phyloP scores from a whole-genome alignment of 2,888 invertebrate species.

The Diaperis boleti region DNA sequence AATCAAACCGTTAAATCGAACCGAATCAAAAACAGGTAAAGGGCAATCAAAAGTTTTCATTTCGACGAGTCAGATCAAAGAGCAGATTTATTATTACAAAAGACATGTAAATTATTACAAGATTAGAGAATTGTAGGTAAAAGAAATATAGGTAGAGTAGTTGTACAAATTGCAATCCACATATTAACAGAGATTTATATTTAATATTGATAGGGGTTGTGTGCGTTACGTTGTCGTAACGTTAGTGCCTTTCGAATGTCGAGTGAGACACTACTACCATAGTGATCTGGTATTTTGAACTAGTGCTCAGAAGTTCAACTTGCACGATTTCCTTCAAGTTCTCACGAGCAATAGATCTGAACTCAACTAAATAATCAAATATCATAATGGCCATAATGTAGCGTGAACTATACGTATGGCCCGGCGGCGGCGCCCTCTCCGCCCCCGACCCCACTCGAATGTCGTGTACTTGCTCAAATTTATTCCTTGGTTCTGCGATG shows the following conservation, averaged over 20 bases:
- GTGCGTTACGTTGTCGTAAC: conserved; percentile 63
- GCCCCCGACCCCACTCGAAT: conserved; percentile 25
- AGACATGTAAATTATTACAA: conserved; percentile 46
- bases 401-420: conserved; percentile 58
- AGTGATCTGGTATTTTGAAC: conserved; percentile 57
- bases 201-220: conserved; percentile 67
- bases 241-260: conserved; percentile 67
- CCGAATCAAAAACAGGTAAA: conserved; percentile 57
- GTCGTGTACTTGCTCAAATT: conserved; percentile 45
- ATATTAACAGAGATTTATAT: conserved; percentile 65
- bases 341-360: conserved; percentile 66
- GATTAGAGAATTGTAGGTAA: conserved; percentile 51
- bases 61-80: conserved; percentile 57
- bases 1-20: conserved; percentile 39
- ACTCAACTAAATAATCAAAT: conserved; percentile 63
- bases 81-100: conserved; percentile 35
- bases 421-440: conserved; percentile 38
- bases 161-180: conserved; percentile 64
- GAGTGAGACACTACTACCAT: conserved; percentile 65
- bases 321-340: conserved; percentile 45
- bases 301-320: conserved; percentile 49
- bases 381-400: conserved; percentile 64
- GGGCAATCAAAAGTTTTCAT: conserved; percentile 58
- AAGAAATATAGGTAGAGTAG: conserved; percentile 56
- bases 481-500: conserved; percentile 17